Evolutionary conservation across 1,140 invertebrate species (phyloP), one percentile per base, ranked within the genome.

Genomic region (Zophobas atratus): DNA sequence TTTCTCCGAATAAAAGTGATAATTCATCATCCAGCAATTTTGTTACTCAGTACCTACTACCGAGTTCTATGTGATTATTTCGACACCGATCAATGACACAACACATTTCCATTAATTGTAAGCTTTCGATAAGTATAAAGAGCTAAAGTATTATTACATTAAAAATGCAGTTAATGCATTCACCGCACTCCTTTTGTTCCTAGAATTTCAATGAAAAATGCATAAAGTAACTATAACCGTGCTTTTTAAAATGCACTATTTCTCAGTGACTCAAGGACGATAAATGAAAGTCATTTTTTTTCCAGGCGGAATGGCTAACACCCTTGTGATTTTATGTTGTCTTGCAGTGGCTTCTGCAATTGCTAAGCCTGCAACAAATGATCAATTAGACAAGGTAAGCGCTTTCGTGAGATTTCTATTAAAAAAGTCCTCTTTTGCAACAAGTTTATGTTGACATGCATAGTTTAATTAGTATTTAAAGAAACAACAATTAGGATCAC

Each of bases 351-450:
- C 76, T 35, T 39, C 67, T 39, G 53, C 55, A n/a, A 53, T 72
- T 46, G 78, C 75, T 32, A 46, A 57, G 38, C 81, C 81, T 8
- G 78, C 81, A 6, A 81, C 49, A 39, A 81, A 81, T 72, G 80
- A 82, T 34, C 81, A 82, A 78, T 75, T 82, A 60, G 81, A 82
- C 70, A 82, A 82, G 80, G 81, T 82, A 70, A 80, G 76, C 56
- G 33, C 60, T 67, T 67, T 67, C 60, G 6, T 63, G 8, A 67
- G 38, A 67, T 67, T 34, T 74, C 39, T 63, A 32, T 46, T 8
- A 8, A 43, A 67, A 67, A 67, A 67, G 57, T 63, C 5, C 34
- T n/a, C 33, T 43, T 38, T 74, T 60, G 20, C 70, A 36, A 77
- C 70, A 36, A 77, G 32, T 60, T 75, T 8, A 35, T 48, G 48